A percentile compares a stretch with the other conserved stretches of the same genome.
These are phyloP conservation scores for Alligator mississippiensis DNA, from an alignment of 2,113 vertebrate genomes.

Conservation along the genomic window DNA sequence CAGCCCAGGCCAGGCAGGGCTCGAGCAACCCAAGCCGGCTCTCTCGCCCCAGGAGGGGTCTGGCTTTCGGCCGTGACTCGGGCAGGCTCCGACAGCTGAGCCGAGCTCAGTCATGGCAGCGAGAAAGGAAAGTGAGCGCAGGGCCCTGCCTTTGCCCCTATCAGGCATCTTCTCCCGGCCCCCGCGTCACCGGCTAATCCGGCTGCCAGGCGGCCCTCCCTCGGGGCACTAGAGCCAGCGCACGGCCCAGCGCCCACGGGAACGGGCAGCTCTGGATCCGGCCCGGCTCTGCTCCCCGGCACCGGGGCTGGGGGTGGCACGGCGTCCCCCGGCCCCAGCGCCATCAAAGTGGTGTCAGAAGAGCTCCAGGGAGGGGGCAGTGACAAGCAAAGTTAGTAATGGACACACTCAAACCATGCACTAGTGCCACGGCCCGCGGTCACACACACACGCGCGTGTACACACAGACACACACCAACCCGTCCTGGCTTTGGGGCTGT, in stretches of 20 bases:
- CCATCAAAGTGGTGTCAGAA: not conserved
- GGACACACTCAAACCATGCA: not conserved
- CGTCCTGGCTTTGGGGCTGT: not conserved
- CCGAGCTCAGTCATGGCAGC: not conserved
- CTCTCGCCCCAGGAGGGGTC: not conserved
- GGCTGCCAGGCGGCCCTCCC: not conserved
- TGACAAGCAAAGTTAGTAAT: not conserved
- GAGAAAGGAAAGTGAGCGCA: not conserved
- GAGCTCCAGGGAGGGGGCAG: not conserved
- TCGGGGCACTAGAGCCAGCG: not conserved
- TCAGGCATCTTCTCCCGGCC: not conserved
- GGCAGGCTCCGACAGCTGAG: not conserved
- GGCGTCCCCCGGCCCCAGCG: too few relatives aligned
- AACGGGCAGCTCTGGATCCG: too few relatives aligned
- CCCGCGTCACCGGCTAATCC: constrained; percentile 43
- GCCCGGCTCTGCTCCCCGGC: too few relatives aligned
- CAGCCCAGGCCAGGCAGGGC: not conserved
- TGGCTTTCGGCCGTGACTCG: not conserved
- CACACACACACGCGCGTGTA: too few relatives aligned
- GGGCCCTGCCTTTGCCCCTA: too few relatives aligned
- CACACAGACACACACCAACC: not conserved
- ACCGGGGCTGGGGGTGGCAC: too few relatives aligned
- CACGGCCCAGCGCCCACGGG: too few relatives aligned
- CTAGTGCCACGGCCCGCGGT: too few relatives aligned
- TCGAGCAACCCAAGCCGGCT: not conserved